Conservation (phyloP, 2,888 invertebrate species). For the Heteromurus nitidus region DNA sequence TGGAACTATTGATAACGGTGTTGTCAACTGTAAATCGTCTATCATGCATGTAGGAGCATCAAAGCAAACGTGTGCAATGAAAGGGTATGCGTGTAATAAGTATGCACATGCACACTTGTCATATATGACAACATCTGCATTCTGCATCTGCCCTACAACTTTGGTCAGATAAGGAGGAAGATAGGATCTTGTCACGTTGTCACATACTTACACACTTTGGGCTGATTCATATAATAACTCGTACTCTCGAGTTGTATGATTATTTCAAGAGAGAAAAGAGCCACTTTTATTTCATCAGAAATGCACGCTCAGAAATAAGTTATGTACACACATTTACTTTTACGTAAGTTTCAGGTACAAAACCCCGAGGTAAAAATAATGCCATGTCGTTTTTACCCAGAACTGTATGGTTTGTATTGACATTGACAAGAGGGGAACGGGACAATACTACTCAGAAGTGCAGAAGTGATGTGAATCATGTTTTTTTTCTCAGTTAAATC, state of each 20-base stretch:
- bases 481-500: not conserved
- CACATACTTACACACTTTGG: constrained; percentile 1
- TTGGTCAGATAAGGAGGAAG: constrained; percentile 23
- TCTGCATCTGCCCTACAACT: not conserved
- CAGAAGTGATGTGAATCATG: constrained; percentile 14
- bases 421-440: too few species aligned
- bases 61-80: not conserved
- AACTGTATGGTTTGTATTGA: too few species aligned
- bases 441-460: too few species aligned
- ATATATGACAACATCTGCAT: too few species aligned
- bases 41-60: constrained; percentile 27
- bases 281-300: not conserved
- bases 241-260: too few species aligned
- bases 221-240: too few species aligned
- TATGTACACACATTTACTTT: too few species aligned
- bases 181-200: constrained; percentile 29
- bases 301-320: too few species aligned
- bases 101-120: constrained; percentile 13
- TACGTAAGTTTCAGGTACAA: too few species aligned
- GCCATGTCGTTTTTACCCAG: too few species aligned
- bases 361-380: too few species aligned
- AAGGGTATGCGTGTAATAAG: too few species aligned
- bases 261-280: not conserved
- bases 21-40: constrained; percentile 45
- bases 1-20: constrained; percentile 32